Evolutionary conservation across 2,888 invertebrate genomes (phyloP).

Genomic region (Anarsia innoxiella): DNA sequence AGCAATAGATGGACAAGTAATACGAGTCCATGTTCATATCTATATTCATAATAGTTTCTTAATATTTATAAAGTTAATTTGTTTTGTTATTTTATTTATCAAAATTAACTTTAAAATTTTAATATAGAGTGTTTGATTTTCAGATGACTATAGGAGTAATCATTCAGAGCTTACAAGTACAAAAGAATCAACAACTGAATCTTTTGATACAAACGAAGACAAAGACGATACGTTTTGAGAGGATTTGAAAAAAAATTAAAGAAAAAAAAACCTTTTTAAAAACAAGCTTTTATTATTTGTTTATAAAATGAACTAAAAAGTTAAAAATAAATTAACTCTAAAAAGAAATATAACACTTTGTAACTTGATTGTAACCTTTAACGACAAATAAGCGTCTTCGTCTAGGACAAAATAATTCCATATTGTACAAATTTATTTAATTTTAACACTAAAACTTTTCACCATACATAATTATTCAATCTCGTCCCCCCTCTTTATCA

Average conservation of each 20-base stretch:
- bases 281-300: too few relatives aligned
- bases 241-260: not conserved
- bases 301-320: too few relatives aligned
- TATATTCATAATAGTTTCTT: not conserved
- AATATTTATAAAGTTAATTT: not conserved
- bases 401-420: too few relatives aligned
- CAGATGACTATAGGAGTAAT: not conserved
- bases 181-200: not conserved
- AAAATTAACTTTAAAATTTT: not conserved
- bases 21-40: not conserved
- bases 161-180: not conserved
- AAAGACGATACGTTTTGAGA: not conserved
- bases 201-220: not conserved
- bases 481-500: too few relatives aligned
- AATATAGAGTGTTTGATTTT: not conserved
- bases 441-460: too few relatives aligned
- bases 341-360: too few relatives aligned
- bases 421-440: too few relatives aligned
- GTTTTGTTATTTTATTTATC: not conserved
- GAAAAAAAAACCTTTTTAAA: too few relatives aligned
- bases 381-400: too few relatives aligned
- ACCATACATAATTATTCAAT: too few relatives aligned
- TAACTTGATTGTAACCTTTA: too few relatives aligned
- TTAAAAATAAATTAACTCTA: too few relatives aligned
- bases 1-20: not conserved